These are phyloP conservation scores for Bagarius yarrelli DNA, from an alignment of 2,113 vertebrate species.

Conservation along the genomic window DNA sequence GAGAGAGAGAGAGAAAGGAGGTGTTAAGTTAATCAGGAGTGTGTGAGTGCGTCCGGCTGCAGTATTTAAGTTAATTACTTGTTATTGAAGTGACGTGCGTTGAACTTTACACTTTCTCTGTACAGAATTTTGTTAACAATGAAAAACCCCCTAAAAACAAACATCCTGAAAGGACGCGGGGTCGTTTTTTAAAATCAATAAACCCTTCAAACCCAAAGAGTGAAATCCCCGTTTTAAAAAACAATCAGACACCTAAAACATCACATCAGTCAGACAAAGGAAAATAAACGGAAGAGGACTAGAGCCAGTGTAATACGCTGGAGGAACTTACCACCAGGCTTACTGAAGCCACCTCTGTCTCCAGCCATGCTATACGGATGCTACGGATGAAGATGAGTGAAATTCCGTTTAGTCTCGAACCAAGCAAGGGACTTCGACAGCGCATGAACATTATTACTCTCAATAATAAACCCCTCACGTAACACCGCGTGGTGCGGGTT, in stretches of 20 bases:
- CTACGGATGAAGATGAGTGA: slow-evolving; percentile 99
- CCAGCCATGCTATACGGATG: too few species aligned
- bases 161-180: slow-evolving; percentile 11
- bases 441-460: slow-evolving; percentile 76
- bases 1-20: slow-evolving; percentile 48
- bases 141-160: slow-evolving; percentile 12
- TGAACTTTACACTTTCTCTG: slow-evolving; percentile 57
- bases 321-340: slow-evolving; percentile 99
- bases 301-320: slow-evolving; percentile 76
- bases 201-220: slow-evolving; percentile 19
- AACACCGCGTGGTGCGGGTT: not conserved
- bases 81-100: slow-evolving; percentile 15
- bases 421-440: slow-evolving; percentile 76
- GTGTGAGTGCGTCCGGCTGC: not conserved
- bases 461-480: slow-evolving; percentile 5
- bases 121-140: slow-evolving; percentile 53
- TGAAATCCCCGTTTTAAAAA: slow-evolving; percentile 57
- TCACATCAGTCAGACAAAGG: slow-evolving; percentile 2
- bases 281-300: slow-evolving; percentile 74
- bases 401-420: slow-evolving; percentile 84
- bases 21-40: slow-evolving; percentile 24
- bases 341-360: slow-evolving; percentile 99
- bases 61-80: slow-evolving; percentile 53
- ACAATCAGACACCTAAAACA: slow-evolving; percentile 60
- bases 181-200: not conserved